Evolutionary conservation across 53 echinoderm and acorn worm species (phyloP).

Genomic region (Echinometra lucunter): DNA sequence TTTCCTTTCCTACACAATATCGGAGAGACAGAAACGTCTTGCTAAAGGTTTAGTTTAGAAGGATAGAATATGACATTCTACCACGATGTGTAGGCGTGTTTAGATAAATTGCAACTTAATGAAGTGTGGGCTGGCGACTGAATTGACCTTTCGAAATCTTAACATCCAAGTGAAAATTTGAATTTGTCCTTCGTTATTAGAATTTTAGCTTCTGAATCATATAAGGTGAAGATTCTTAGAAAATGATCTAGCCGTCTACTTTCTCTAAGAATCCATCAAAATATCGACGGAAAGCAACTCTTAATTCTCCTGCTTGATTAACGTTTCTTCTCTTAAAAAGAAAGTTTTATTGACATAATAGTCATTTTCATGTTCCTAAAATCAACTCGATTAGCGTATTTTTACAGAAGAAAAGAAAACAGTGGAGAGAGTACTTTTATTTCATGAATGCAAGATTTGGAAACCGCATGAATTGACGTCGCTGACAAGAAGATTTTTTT

Average conservation of each 20-base stretch:
- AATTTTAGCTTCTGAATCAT: constrained; percentile 2
- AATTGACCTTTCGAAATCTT: constrained; percentile 6
- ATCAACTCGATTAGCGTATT: not conserved
- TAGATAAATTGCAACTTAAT: constrained; percentile 27
- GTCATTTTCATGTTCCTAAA: not conserved
- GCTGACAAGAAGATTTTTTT: no score
- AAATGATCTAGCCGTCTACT: not conserved
- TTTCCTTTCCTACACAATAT: not conserved
- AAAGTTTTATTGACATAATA: not conserved
- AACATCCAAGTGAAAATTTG: constrained; percentile 46
- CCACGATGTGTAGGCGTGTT: constrained; percentile 19
- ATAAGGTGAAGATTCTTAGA: not conserved
- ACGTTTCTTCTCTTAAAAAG: not conserved
- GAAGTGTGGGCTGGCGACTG: constrained; percentile 18
- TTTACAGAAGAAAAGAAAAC: not conserved
- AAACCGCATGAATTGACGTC: not conserved
- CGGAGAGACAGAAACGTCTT: not conserved
- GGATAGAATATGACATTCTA: constrained; percentile 13
- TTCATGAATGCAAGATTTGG: not conserved
- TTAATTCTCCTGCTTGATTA: not conserved
- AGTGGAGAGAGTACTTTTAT: not conserved
- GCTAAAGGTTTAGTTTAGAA: not conserved
- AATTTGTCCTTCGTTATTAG: constrained; percentile 50
- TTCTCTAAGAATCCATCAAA: not conserved
- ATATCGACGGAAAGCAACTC: not conserved